A percentile compares a stretch with the other conserved stretches of the same genome.
Evolutionary conservation across 1,140 invertebrate species (phyloP).

Genomic region (Melitaea cinxia): DNA sequence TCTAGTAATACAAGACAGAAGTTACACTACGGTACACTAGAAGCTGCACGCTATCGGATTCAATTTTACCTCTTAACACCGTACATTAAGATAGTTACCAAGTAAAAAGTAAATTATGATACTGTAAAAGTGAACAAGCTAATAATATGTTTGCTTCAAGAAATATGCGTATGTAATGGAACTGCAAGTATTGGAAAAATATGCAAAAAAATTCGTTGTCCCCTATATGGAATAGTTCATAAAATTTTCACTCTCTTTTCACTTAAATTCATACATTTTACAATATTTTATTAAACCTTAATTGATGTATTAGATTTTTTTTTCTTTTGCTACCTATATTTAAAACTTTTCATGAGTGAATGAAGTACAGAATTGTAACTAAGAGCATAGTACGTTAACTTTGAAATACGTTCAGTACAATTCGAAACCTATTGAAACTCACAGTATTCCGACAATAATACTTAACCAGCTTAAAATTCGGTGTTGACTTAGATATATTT

Average conservation of each 20-base stretch:
- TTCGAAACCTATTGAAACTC: no score
- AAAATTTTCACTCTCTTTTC: neutral
- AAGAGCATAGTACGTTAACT: neutral
- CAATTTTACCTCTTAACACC: neutral
- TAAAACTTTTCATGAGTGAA: neutral
- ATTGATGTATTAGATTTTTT: no score
- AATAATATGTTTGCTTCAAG: neutral
- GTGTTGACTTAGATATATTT: neutral
- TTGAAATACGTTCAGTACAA: no score
- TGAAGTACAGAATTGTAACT: neutral
- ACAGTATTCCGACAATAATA: neutral
- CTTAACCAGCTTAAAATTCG: neutral
- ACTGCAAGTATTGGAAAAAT: neutral
- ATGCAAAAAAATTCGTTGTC: slow-evolving; percentile 14
- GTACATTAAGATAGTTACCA: neutral
- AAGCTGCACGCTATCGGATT: neutral
- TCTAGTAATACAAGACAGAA: neutral
- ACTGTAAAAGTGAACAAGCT: slow-evolving; percentile 16
- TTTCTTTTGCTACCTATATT: no score
- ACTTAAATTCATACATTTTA: no score
- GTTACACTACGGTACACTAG: neutral
- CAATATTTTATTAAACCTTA: no score
- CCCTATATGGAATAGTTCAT: neutral
- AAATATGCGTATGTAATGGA: neutral
- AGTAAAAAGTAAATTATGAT: neutral